phyloP scores from a whole-genome alignment of 2,113 vertebrate species.

The Pterophyllum scalare region DNA sequence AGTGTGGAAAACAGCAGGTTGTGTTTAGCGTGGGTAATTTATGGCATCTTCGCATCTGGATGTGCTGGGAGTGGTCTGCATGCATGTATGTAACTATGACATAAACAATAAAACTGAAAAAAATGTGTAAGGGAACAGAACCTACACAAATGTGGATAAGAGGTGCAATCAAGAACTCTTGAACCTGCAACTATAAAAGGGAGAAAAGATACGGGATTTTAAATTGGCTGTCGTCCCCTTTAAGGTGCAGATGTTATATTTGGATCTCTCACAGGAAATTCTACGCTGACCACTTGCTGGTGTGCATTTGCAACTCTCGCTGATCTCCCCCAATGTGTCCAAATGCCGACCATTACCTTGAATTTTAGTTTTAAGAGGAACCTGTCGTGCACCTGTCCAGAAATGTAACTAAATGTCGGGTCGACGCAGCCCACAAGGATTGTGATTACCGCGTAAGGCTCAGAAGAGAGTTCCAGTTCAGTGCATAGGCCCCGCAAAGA shows the following conservation, averaged over 20 bases:
- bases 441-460: too few species aligned
- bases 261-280: background rate
- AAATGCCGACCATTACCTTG: background rate
- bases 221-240: background rate
- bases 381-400: too few species aligned
- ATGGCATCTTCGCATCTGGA: conserved; percentile 42
- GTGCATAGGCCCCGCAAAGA: too few species aligned
- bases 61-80: background rate
- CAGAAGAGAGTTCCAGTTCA: too few species aligned
- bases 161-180: background rate
- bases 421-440: too few species aligned
- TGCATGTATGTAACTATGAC: background rate
- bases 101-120: too few species aligned
- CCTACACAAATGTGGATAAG: background rate
- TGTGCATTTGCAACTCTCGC: background rate
- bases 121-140: too few species aligned
- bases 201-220: background rate
- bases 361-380: background rate
- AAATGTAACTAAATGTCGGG: too few species aligned
- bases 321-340: background rate
- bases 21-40: conserved; percentile 50
- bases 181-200: background rate
- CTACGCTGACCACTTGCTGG: conserved; percentile 6
- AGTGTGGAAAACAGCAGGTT: conserved; percentile 55
- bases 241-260: background rate